These are phyloP conservation scores for Symphodus melops DNA, from an alignment of 2,113 vertebrate species.

Conservation along the genomic window DNA sequence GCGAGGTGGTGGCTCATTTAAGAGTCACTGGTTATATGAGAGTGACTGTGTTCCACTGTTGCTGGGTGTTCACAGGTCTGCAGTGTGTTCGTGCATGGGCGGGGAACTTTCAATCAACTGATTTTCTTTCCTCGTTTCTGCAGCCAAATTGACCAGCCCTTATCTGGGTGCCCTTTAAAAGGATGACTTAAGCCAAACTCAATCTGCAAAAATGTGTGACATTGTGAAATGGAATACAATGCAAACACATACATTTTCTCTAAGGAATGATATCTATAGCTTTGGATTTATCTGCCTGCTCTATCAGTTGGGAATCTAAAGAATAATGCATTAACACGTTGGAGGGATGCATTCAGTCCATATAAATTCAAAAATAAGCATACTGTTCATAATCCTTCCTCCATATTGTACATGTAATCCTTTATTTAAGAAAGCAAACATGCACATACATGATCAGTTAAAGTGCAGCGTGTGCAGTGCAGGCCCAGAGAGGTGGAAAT, in stretches of 20 bases:
- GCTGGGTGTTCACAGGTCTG: constrained; percentile 4
- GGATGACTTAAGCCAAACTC: background rate
- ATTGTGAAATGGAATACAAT: background rate
- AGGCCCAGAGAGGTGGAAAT: background rate
- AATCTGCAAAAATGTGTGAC: background rate
- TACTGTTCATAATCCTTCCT: background rate
- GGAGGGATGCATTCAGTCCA: background rate
- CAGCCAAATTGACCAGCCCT: background rate
- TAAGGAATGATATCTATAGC: background rate
- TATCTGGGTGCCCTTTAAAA: background rate
- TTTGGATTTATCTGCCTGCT: background rate
- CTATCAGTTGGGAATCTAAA: background rate
- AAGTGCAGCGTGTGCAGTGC: constrained; percentile 12
- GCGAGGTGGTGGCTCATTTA: constrained; percentile 43
- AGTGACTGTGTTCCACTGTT: background rate
- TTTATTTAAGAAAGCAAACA: constrained; percentile 2
- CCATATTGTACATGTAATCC: background rate
- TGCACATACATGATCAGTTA: constrained; percentile 1
- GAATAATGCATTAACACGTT: constrained; percentile 9
- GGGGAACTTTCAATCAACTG: background rate
- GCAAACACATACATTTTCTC: no score
- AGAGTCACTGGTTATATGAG: constrained; percentile 26
- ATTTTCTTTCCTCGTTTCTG: background rate
- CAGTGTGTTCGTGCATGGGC: background rate
- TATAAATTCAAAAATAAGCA: constrained; percentile 16